Conservation (phyloP, 2,113 vertebrate species). For the Aphyosemion australe region DNA sequence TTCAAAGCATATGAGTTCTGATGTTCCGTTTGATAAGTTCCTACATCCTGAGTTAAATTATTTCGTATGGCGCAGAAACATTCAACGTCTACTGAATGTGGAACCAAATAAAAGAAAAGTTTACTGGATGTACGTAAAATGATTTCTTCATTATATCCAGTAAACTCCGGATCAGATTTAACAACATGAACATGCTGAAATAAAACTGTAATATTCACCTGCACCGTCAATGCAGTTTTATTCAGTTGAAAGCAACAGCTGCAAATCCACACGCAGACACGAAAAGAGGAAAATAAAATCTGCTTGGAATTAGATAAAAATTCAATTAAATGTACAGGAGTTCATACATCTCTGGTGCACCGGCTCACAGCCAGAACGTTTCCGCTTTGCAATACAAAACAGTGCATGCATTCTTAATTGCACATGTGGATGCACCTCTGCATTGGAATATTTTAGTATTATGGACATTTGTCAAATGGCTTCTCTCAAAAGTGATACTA, state of each 20-base stretch:
- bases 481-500: background rate
- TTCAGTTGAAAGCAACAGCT: constrained; percentile 47
- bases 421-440: background rate
- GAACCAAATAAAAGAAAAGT: constrained; percentile 28
- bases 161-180: constrained; percentile 18
- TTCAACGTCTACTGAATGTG: constrained; percentile 16
- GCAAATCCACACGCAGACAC: constrained; percentile 14
- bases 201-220: constrained; percentile 36
- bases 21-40: constrained; percentile 66
- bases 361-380: constrained; percentile 3
- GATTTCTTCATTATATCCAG: constrained; percentile 41
- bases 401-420: background rate
- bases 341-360: constrained; percentile 7
- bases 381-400: background rate
- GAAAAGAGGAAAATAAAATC: constrained; percentile 11
- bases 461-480: background rate
- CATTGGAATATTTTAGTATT: background rate
- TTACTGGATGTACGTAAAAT: constrained; percentile 40
- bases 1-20: constrained; percentile 61
- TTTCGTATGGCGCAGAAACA: constrained; percentile 48
- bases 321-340: constrained; percentile 37
- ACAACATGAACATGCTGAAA: constrained; percentile 17
- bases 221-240: constrained; percentile 28
- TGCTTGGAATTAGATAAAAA: constrained; percentile 48
- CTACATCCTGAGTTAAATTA: constrained; percentile 64